phyloP scores from a whole-genome alignment of 2,888 invertebrate species.

The Macrosiphum euphorbiae region DNA sequence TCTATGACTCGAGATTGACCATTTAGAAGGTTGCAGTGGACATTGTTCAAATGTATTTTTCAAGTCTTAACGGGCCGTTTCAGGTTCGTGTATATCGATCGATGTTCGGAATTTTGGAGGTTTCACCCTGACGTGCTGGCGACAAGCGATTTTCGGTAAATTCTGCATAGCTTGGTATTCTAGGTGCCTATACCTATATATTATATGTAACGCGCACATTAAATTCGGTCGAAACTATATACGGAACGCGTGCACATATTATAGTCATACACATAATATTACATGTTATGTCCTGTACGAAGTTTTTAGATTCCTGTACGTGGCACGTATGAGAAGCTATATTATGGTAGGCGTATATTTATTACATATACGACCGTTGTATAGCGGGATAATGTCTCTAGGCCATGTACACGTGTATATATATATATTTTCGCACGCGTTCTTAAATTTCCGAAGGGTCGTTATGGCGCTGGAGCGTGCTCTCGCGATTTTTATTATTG shows the following conservation, averaged over 20 bases:
- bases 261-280: background rate
- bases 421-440: constrained; percentile 19
- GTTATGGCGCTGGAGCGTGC: background rate
- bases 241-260: background rate
- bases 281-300: background rate
- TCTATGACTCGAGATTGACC: background rate
- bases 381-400: background rate
- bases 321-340: background rate
- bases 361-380: background rate
- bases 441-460: constrained; percentile 38
- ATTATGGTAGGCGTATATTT: background rate
- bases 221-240: background rate
- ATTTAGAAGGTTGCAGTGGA: background rate
- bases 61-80: background rate
- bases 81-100: background rate
- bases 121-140: background rate
- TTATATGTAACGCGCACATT: background rate
- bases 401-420: background rate
- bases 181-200: background rate
- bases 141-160: background rate
- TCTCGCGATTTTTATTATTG: constrained; percentile 46
- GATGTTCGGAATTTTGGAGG: background rate
- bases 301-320: background rate
- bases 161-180: background rate
- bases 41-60: background rate